Evolutionary conservation across 1,140 invertebrate genomes (phyloP).

Genomic region (Holotrichia oblita): DNA sequence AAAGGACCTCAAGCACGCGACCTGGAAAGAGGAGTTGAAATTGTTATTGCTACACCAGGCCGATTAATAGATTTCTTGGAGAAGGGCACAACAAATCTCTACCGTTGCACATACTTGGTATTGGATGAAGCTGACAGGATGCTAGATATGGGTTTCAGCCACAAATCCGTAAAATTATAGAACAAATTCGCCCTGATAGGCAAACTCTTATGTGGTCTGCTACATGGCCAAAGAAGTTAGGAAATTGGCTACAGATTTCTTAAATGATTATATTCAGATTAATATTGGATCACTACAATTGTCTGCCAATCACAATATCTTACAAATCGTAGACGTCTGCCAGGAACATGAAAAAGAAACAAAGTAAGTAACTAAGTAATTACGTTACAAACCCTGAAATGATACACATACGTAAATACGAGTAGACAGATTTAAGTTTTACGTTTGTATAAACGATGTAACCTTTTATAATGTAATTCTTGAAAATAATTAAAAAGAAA

Average conservation of each 20-base stretch:
- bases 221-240: too few species aligned
- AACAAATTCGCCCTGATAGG: constrained; percentile 92
- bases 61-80: too few species aligned
- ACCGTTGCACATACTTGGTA: constrained; percentile 92
- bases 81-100: constrained; percentile 86
- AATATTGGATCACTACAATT: constrained; percentile 96
- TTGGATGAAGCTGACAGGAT: too few species aligned
- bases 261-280: constrained; percentile 86
- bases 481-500: too few species aligned
- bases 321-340: constrained; percentile 97
- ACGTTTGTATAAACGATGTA: too few species aligned
- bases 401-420: too few species aligned
- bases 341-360: constrained; percentile 90
- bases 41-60: too few species aligned
- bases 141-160: constrained; percentile 99
- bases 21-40: constrained; percentile 87
- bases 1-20: constrained; percentile 85
- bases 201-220: constrained; percentile 99
- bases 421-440: too few species aligned
- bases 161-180: too few species aligned
- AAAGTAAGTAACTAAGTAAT: too few species aligned
- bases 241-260: constrained; percentile 92
- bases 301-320: constrained; percentile 98
- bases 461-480: too few species aligned
- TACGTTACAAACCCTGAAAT: too few species aligned